Evolutionary conservation across 2,888 invertebrate genomes (phyloP).

Genomic region (Neoaliturus tenellus): DNA sequence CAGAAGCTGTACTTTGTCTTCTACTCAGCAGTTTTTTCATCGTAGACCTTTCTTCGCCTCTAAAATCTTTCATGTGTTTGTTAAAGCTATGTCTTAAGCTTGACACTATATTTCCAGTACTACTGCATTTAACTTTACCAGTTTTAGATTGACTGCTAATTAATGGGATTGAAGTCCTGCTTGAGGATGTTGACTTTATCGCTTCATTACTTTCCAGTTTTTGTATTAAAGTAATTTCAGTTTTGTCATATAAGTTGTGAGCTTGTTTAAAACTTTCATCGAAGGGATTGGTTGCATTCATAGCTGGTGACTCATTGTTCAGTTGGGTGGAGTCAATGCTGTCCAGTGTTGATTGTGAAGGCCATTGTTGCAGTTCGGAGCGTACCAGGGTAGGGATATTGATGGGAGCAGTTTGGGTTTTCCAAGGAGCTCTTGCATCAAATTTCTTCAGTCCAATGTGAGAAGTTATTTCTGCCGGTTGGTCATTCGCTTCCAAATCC

Average conservation of each 20-base stretch:
- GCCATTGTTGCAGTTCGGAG: conserved; percentile 15
- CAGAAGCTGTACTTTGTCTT: conserved; percentile 68
- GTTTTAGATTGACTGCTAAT: not conserved
- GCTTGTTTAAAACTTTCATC: conserved; percentile 32
- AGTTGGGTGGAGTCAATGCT: conserved; percentile 63
- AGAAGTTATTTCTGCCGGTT: not conserved
- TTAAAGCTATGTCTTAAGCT: conserved; percentile 37
- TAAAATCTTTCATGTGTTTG: conserved; percentile 10
- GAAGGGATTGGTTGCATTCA: conserved; percentile 28
- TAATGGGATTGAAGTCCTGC: conserved; percentile 17
- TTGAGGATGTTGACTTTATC: not conserved
- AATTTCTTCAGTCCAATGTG: not conserved
- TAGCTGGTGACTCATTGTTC: conserved; percentile 1
- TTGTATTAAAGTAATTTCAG: not conserved
- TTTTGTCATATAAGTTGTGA: not conserved
- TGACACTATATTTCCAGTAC: conserved; percentile 36
- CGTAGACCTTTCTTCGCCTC: conserved; percentile 59
- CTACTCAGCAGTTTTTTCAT: conserved; percentile 67
- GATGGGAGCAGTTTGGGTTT: not conserved
- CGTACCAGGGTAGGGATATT: not conserved
- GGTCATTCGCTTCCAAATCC: conserved; percentile 29
- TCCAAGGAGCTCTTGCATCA: conserved; percentile 31
- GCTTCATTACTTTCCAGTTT: not conserved
- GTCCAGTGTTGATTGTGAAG: conserved; percentile 63
- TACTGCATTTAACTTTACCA: conserved; percentile 1